Conservation (phyloP, 2,113 vertebrate genomes). For the Elaphurus davidianus region DNA sequence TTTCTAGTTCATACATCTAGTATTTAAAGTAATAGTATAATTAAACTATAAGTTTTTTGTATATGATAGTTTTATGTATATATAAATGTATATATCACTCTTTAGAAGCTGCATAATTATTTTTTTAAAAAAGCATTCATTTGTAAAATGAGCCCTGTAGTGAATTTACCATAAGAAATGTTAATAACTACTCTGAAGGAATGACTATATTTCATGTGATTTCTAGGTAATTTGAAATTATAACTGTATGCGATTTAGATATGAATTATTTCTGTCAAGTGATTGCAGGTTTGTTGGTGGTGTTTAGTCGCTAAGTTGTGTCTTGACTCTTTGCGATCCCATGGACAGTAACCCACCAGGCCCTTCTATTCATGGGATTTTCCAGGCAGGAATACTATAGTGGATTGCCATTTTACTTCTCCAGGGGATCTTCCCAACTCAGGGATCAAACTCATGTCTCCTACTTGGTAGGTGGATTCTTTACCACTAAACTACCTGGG, state of each 20-base stretch:
- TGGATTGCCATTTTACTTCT: not conserved
- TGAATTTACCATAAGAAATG: conserved; percentile 57
- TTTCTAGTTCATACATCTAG: not conserved
- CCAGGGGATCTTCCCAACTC: not conserved
- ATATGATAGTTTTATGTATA: not conserved
- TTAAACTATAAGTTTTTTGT: not conserved
- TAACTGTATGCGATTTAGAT: conserved; percentile 63
- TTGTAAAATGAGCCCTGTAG: conserved; percentile 60
- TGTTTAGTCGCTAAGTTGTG: not conserved
- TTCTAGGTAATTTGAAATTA: conserved; percentile 62
- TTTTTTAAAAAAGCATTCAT: conserved; percentile 25
- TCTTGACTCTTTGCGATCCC: not conserved
- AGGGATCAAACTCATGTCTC: not conserved
- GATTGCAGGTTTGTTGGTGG: conserved; percentile 56
- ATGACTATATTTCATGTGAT: conserved; percentile 41
- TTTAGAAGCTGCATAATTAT: conserved; percentile 17
- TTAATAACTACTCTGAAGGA: conserved; percentile 54
- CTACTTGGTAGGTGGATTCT: not conserved
- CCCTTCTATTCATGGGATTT: not conserved
- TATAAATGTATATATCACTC: not conserved
- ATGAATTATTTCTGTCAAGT: conserved; percentile 63
- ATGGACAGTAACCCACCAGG: not conserved
- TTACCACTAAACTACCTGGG: not conserved
- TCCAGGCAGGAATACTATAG: not conserved
- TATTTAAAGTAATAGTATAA: not conserved